Conservation (phyloP, 1,140 invertebrate species). For the Ganaspis sp. region DNA sequence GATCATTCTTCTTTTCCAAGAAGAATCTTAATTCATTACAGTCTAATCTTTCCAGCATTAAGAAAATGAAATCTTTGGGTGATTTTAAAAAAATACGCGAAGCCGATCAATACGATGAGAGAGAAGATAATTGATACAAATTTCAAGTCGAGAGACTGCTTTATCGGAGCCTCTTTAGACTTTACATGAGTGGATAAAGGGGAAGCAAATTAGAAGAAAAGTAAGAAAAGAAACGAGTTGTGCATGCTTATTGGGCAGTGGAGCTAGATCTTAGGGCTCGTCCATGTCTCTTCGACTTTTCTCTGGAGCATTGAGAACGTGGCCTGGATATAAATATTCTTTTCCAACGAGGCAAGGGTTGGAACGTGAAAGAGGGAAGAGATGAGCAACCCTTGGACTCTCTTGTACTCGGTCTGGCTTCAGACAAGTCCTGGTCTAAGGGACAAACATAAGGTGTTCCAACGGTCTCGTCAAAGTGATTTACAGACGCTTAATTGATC, state of each 20-base stretch:
- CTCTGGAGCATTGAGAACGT: slow-evolving; percentile 60
- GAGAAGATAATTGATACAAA: background rate
- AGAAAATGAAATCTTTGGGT: no score
- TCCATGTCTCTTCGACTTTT: slow-evolving; percentile 51
- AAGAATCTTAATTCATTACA: no score
- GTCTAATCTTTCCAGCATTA: no score
- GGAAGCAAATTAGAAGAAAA: slow-evolving; percentile 13
- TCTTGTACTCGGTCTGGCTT: slow-evolving; percentile 43
- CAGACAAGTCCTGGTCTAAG: slow-evolving; percentile 32
- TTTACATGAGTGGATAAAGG: background rate
- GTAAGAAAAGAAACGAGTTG: slow-evolving; percentile 21
- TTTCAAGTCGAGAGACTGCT: background rate
- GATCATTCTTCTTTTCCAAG: no score
- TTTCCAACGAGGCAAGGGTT: slow-evolving; percentile 34
- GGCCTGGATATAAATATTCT: slow-evolving; percentile 65
- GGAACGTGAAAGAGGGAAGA: slow-evolving; percentile 38
- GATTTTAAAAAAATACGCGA: no score
- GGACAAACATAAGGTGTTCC: slow-evolving; percentile 52
- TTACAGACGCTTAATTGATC: slow-evolving; percentile 72
- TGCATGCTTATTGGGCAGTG: slow-evolving; percentile 25
- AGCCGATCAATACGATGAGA: no score
- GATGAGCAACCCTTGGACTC: slow-evolving; percentile 35
- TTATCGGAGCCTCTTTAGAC: background rate
- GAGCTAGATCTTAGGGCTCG: slow-evolving; percentile 32
- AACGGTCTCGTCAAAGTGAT: slow-evolving; percentile 57